phyloP scores from a whole-genome alignment of 2,888 invertebrate species.

The Macaria notata region DNA sequence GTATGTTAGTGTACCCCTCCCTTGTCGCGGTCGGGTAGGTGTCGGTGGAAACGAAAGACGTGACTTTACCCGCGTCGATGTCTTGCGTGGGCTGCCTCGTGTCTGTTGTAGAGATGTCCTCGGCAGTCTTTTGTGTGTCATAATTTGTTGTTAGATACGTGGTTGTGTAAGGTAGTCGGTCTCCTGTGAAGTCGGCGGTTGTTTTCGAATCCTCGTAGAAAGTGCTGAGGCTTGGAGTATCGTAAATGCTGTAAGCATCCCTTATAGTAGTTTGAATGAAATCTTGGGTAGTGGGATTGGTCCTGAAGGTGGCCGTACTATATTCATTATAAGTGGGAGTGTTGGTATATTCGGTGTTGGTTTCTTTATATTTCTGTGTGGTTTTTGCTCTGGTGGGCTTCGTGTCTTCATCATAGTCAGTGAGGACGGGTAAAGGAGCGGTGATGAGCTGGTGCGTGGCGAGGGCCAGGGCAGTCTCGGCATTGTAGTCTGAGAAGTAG shows the following conservation, averaged over 20 bases:
- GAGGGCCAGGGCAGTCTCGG: constrained; percentile 73
- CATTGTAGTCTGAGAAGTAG: constrained; percentile 54
- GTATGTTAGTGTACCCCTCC: constrained; percentile 29
- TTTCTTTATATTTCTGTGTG: constrained; percentile 60
- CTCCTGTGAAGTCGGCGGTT: constrained; percentile 21
- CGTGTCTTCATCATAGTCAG: constrained; percentile 58
- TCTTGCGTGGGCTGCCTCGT: constrained; percentile 20
- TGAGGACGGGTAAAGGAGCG: constrained; percentile 67
- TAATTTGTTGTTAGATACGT: constrained; percentile 29
- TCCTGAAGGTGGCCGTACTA: constrained; percentile 59
- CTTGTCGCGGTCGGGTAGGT: constrained; percentile 25
- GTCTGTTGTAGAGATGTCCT: constrained; percentile 21
- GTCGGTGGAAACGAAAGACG: constrained; percentile 21
- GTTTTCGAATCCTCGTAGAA: constrained; percentile 26
- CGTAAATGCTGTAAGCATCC: constrained; percentile 40
- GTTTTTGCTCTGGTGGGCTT: constrained; percentile 51
- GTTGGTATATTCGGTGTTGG: constrained; percentile 55
- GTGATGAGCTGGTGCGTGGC: constrained; percentile 74
- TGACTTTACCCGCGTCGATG: constrained; percentile 29
- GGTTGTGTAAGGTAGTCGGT: constrained; percentile 26
- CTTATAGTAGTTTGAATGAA: constrained; percentile 50
- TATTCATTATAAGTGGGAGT: constrained; percentile 49
- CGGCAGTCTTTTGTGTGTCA: constrained; percentile 24
- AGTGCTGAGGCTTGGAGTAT: constrained; percentile 37
- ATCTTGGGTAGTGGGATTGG: constrained; percentile 35